These are phyloP conservation scores for Protobothrops mucrosquamatus DNA, from an alignment of 2,113 vertebrate genomes.

Conservation along the genomic window DNA sequence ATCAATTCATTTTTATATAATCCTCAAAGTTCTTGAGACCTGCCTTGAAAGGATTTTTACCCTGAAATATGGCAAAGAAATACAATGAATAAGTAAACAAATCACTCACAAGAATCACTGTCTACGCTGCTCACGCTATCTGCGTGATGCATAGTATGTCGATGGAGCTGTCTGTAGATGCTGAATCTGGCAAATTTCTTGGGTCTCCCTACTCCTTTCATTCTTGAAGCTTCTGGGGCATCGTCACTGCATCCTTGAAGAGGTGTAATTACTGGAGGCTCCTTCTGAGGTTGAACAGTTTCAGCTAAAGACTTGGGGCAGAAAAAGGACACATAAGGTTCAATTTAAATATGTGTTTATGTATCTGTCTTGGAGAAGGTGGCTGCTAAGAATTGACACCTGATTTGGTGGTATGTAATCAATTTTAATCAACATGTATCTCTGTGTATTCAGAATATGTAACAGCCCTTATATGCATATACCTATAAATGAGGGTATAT, in stretches of 20 bases:
- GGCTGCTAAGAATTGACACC: background rate
- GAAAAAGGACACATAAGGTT: background rate
- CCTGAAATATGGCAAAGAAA: background rate
- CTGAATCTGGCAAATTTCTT: slow-evolving; percentile 79
- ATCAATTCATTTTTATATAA: background rate
- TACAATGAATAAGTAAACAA: background rate
- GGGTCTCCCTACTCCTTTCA: slow-evolving; percentile 78
- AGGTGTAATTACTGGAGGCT: slow-evolving; percentile 39
- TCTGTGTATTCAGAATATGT: background rate
- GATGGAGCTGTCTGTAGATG: slow-evolving; percentile 83
- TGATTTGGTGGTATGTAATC: background rate
- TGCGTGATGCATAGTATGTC: slow-evolving; percentile 69
- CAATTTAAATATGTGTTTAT: background rate
- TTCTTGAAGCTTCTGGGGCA: slow-evolving; percentile 70
- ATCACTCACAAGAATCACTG: slow-evolving; percentile 86
- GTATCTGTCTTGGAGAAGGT: background rate
- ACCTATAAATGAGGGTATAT: background rate
- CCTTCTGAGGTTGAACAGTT: slow-evolving; percentile 28
- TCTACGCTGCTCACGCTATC: slow-evolving; percentile 89
- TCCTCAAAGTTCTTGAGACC: background rate
- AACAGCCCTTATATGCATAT: background rate
- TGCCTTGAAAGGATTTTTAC: background rate
- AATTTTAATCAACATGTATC: background rate
- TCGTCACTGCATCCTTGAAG: slow-evolving; percentile 55
- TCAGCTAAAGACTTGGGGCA: slow-evolving; percentile 49